Evolutionary conservation across 2,797 vertebrate species (phyloP), one percentile per base, ranked within the genome.

Genomic region (Atherinosoma microstoma): DNA sequence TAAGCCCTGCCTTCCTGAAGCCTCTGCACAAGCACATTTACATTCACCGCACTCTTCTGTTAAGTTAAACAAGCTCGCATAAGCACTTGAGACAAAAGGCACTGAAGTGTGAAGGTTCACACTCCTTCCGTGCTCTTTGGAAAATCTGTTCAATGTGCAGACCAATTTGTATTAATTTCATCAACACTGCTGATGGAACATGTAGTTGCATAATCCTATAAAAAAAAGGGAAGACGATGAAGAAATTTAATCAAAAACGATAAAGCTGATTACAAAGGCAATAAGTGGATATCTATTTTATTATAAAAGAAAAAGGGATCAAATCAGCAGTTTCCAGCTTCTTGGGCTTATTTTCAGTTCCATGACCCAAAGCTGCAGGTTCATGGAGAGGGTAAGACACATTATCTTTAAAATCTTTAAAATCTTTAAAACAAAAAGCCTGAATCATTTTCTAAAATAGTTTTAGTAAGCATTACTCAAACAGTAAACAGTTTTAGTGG

Each of bases 91-190:
- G 73, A 69, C 70, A 73, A 70, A 71, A 65, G 2, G 49, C 64
- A 40, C 9, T 27, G 57, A 63, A 64, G 70, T 72, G 80, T 80
- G 58, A 64, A 27, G 38, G 51, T 76, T 86, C 58, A 79, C 73
- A 61, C 22, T 32, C 29, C 24, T 60, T 75, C 32, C 0, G 18
- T 18, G 27, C 24, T 59, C 51, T 73, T 71, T 15, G 38, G 36
- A 56, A 59, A 70, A 76, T 78, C 36, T 63, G 56, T 51, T 84
- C 64, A 64, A 16, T 3, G n/a, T 20, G 47, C 58, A 20, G 12
- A 67, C 58, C 40, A 77, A 68, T 64, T 60, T 6, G 3, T 29
- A 35, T 64, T 29, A 20, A 32, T 51, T 73, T 47, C 22, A 76
- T 64, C 70, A 58, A 53, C 42, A 53, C 45, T 36, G 57, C 60